A percentile compares a stretch with the other conserved stretches of the same genome.
Conservation (phyloP, 1,140 invertebrate species). For the Megathymus violae region DNA sequence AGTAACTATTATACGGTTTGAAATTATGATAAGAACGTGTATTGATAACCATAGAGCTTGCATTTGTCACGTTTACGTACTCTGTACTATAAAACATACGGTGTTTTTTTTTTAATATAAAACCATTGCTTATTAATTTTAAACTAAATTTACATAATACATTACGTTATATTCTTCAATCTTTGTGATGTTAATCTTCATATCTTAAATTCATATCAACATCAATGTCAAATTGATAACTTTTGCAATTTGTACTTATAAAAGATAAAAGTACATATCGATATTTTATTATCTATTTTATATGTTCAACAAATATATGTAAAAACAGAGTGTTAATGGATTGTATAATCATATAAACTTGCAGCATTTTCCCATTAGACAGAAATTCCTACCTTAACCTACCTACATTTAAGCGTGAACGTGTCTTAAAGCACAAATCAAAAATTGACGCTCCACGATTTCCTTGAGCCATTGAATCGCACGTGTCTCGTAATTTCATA, state of each 20-base stretch:
- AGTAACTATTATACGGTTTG: background rate
- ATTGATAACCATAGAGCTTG: background rate
- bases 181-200: background rate
- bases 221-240: conserved; percentile 16
- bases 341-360: too few relatives aligned
- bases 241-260: conserved; percentile 6
- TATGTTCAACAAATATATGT: conserved; percentile 3
- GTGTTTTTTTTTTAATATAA: too few relatives aligned
- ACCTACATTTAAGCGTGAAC: too few relatives aligned
- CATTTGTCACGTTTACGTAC: background rate
- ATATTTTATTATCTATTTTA: background rate
- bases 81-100: background rate
- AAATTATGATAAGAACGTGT: conserved; percentile 3
- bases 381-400: too few relatives aligned
- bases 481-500: too few relatives aligned
- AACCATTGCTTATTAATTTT: too few relatives aligned
- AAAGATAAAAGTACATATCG: background rate
- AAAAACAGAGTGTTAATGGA: background rate
- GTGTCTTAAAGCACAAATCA: too few relatives aligned
- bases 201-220: conserved; percentile 1
- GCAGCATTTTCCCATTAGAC: too few relatives aligned
- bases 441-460: too few relatives aligned
- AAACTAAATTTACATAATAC: background rate
- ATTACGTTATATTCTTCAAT: background rate
- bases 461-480: background rate